Conservation (phyloP, 2,113 vertebrate genomes). For the Galemys pyrenaicus region DNA sequence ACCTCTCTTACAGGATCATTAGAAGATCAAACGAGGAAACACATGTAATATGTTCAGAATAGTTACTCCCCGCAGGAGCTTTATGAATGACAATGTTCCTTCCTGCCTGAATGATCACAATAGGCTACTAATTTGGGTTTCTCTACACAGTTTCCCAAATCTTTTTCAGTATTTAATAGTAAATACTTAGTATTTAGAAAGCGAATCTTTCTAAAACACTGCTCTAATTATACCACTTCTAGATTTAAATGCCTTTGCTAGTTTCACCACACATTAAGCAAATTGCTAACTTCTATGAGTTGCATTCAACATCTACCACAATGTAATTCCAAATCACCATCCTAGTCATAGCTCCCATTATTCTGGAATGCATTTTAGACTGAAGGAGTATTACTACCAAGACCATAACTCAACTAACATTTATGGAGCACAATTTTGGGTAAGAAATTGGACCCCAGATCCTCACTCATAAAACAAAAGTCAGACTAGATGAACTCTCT, state of each 20-base stretch:
- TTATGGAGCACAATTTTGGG: background rate
- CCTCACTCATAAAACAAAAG: background rate
- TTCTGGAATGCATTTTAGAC: background rate
- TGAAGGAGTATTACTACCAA: background rate
- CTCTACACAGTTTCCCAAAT: background rate
- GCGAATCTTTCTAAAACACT: background rate
- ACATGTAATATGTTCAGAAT: background rate
- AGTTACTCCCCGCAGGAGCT: background rate
- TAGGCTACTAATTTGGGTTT: background rate
- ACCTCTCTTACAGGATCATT: background rate
- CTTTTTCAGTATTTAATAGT: too few species aligned
- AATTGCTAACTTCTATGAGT: background rate
- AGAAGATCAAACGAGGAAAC: background rate
- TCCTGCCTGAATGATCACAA: background rate
- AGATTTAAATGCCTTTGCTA: background rate
- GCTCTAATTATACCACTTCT: background rate
- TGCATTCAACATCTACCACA: background rate
- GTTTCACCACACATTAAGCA: background rate
- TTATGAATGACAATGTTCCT: background rate
- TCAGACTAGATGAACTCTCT: background rate
- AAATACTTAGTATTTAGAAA: too few species aligned
- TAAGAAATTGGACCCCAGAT: background rate
- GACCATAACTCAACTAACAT: background rate
- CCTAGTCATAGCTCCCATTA: background rate
- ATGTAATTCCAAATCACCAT: background rate